phyloP scores from a whole-genome alignment of 2,797 vertebrate species.

The Pogoniulus pusillus region DNA sequence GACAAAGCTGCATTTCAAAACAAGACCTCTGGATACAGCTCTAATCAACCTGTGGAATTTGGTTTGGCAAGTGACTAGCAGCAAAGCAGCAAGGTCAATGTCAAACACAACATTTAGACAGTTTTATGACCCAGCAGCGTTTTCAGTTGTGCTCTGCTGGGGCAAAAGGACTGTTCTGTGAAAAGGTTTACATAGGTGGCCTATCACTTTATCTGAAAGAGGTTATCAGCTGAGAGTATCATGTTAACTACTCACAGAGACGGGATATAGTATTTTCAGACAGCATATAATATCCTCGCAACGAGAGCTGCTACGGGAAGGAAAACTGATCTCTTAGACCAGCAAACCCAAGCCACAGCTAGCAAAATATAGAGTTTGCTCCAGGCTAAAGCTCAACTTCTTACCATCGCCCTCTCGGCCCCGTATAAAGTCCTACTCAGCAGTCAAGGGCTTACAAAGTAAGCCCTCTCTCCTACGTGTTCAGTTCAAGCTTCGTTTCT shows the following conservation, averaged over 20 bases:
- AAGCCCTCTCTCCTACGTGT: background rate
- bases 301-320: background rate
- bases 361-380: background rate
- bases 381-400: background rate
- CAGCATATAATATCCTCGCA: background rate
- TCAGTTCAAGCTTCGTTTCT: background rate
- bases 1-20: constrained; percentile 22
- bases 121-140: background rate
- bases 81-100: constrained; percentile 53
- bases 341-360: accelerated
- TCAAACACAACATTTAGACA: background rate
- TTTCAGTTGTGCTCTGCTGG: background rate
- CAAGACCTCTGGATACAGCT: background rate
- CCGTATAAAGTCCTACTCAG: background rate
- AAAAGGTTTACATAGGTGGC: background rate
- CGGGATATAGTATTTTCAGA: background rate
- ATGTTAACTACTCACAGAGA: background rate
- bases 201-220: background rate
- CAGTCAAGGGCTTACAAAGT: background rate
- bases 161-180: background rate
- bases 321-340: background rate
- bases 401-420: background rate
- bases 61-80: background rate
- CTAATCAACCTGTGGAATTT: constrained; percentile 45
- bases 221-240: background rate